These are phyloP conservation scores for human DNA, from an alignment of 2,113 vertebrate genomes.

Conservation along the genomic window GRCh38 chr7:101944501-101945000, in stretches of 20 bases:
- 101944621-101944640: neutral
- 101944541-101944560: neutral
- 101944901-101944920: neutral
- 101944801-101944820: neutral
- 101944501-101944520: neutral
- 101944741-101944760: neutral
- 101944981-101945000: neutral
- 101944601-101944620: neutral
- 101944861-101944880: neutral
- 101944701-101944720: neutral
- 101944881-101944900: neutral
- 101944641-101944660: neutral
- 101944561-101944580: neutral
- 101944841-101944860: too few species aligned
- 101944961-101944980: neutral
- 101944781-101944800: neutral
- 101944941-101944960: neutral
- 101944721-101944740: neutral
- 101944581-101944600: neutral
- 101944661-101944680: neutral
- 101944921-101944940: neutral
- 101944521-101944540: too few species aligned
- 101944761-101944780: neutral
- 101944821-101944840: neutral
- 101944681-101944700: accelerated